phyloP scores from a whole-genome alignment of 2,797 vertebrate species.

The Brotula barbata region DNA sequence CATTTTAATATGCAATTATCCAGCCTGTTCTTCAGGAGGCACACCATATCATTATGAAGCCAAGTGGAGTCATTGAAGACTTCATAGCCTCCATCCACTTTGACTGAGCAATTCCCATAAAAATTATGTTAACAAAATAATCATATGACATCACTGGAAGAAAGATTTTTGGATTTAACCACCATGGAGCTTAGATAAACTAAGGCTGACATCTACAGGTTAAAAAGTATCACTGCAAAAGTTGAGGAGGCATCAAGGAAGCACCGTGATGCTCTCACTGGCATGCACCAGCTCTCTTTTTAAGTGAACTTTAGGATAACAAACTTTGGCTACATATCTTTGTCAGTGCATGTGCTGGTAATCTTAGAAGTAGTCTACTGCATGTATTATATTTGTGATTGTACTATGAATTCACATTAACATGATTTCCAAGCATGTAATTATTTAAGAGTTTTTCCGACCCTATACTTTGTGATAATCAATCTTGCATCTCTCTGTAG shows the following conservation, averaged over 20 bases:
- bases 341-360: too few relatives aligned
- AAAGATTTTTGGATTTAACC: background rate
- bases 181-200: background rate
- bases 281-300: background rate
- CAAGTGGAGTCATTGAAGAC: background rate
- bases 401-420: too few relatives aligned
- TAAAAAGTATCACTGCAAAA: constrained; percentile 50
- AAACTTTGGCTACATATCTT: too few relatives aligned
- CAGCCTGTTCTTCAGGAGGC: background rate
- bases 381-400: too few relatives aligned
- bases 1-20: background rate
- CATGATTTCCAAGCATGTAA: too few relatives aligned
- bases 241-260: background rate
- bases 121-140: background rate
- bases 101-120: background rate
- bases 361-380: too few relatives aligned
- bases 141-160: background rate
- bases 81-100: background rate
- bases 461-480: too few relatives aligned
- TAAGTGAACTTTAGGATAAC: too few relatives aligned
- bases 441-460: too few relatives aligned
- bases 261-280: background rate
- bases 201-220: constrained; percentile 63
- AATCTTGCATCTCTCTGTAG: too few relatives aligned
- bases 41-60: background rate